These are phyloP conservation scores for Siniperca undulata DNA, from an alignment of 2,797 vertebrate species.

Conservation along the genomic window DNA sequence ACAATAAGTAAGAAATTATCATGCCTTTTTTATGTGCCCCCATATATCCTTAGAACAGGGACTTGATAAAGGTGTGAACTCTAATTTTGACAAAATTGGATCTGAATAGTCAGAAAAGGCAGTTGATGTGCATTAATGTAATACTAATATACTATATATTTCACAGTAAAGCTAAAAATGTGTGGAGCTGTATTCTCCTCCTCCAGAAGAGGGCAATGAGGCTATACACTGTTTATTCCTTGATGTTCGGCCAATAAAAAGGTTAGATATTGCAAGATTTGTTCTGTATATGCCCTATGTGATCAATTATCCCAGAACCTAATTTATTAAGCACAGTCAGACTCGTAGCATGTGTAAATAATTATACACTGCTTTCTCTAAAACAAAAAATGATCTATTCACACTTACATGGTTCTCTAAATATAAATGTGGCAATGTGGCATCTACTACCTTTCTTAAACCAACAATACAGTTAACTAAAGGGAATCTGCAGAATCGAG, in stretches of 20 bases:
- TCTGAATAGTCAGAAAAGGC: neutral
- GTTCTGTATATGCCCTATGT: neutral
- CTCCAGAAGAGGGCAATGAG: conserved; percentile 72
- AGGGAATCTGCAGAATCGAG: conserved; percentile 17
- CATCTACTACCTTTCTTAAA: neutral
- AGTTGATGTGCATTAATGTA: neutral
- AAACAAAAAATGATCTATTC: neutral
- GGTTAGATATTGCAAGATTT: conserved; percentile 2
- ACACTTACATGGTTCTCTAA: neutral
- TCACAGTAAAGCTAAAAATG: neutral
- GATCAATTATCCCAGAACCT: neutral
- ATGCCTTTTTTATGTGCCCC: conserved; percentile 3
- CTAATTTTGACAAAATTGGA: neutral
- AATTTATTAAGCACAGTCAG: conserved; percentile 10
- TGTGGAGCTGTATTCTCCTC: conserved; percentile 45
- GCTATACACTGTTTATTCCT: conserved; percentile 30
- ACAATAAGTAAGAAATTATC: neutral
- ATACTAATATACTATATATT: neutral
- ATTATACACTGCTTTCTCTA: neutral
- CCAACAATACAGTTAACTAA: conserved; percentile 13
- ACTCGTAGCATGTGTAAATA: neutral
- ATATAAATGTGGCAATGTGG: neutral
- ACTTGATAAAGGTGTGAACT: neutral
- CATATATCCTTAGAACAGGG: neutral
- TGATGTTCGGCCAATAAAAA: conserved; percentile 36